Base-by-base conservation (phyloP, 1,140 invertebrate species). In the Drosophila equinoxialis region DNA sequence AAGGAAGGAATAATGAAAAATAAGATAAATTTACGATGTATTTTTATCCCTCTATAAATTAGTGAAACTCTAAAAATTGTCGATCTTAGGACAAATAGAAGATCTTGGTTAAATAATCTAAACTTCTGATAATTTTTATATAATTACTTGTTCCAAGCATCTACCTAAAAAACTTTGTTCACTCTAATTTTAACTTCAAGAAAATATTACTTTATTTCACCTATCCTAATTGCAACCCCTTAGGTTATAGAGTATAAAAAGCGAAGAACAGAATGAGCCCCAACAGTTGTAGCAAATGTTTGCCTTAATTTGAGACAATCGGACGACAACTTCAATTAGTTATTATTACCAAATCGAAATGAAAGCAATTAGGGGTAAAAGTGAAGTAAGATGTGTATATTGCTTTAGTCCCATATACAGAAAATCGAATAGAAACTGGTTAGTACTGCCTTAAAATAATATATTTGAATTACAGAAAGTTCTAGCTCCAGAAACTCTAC, bases 291-390 rank as follows among this genome's bases (percentile, higher is more conserved):
- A 62, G 67, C 80, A 62, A 58, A 51, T 68, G 37, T 41, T 69
- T 51, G 68, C 64, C 61, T 82, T 54, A 71, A 84, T 77, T 76
- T 69, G 69, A 73, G 81, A 84, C 81, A 82, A 82, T 83, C 79
- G 68, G 81, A 55, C 71, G 78, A 61, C 71, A 87, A 83, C 65
- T 87, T 79, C 76, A 71, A 79, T 82, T 64, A 70, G 65, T 62
- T 74, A 74, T 82, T 86, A 82, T 82, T 42, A 61, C 39, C 48
- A 68, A 65, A 58, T 48, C 8, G 45, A 23, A 51, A 51, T 11
- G 4, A 54, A 62, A 71, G 58, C 23, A 54, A 54, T 57, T 76
- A n/a, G 11, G 3, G 37, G 17, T 17, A 67, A 59, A 59, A 69
- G 41, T 14, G 20, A 23, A 35, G 41, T 23, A 48, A 35, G 74